Percentiles rank a stretch among this genome's conserved stretches.
These are phyloP conservation scores for Xanthorhoe spadicearia DNA, from an alignment of 2,888 invertebrate species.

Conservation along the genomic window DNA sequence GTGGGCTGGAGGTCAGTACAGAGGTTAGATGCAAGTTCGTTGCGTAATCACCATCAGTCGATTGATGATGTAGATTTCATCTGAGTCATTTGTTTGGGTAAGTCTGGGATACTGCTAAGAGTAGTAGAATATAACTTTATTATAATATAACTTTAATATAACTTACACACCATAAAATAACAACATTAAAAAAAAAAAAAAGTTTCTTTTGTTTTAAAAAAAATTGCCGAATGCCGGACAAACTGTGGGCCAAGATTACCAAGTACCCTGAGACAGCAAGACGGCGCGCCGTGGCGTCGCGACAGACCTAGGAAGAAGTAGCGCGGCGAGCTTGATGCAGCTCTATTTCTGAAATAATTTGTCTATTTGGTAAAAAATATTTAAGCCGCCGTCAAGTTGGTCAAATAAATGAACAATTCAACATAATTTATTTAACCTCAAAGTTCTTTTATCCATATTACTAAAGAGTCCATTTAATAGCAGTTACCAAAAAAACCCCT, in stretches of 20 bases:
- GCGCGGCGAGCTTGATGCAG: no score
- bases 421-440: background rate
- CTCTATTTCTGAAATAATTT: no score
- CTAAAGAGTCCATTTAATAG: background rate
- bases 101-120: background rate
- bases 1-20: slow-evolving; percentile 80
- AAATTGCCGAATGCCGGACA: no score
- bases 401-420: background rate
- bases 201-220: no score
- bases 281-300: no score
- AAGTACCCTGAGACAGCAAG: no score
- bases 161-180: no score
- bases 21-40: slow-evolving; percentile 51
- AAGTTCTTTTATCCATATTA: background rate
- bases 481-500: slow-evolving; percentile 9
- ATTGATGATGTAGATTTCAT: slow-evolving; percentile 28
- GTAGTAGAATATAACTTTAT: no score
- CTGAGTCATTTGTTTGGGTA: slow-evolving; percentile 6
- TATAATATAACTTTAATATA: no score
- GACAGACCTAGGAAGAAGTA: no score
- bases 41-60: slow-evolving; percentile 36
- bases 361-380: background rate
- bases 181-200: no score
- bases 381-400: background rate
- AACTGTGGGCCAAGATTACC: no score